Base-by-base conservation (phyloP, 64 coral and sea anemone species). In the Stylophora pistillata region DNA sequence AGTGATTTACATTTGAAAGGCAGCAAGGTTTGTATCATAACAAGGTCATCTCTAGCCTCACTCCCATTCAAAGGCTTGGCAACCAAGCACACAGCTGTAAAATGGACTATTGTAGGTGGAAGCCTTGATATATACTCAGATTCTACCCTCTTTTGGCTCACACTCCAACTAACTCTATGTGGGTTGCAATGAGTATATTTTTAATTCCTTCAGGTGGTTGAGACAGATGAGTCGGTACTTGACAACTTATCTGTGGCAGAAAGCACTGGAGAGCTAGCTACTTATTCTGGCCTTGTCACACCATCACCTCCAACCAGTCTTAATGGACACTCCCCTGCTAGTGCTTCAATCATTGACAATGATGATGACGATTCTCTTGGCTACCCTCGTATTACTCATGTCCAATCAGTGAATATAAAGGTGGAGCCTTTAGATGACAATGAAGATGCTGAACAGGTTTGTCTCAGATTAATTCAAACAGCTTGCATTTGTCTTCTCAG, bases 381-480 rank as follows among this genome's bases (percentile, higher is more conserved):
- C 17, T 97, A 93, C 73, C 95, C 95, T 60, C 88, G 86, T 29
- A 97, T 97, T 32, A 85, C 95, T 52, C 95, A 97, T 88, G 95
- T 97, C 30, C 91, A 92, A 65, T 93, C 95, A 60, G 95, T 97
- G 30, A 89, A 81, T 68, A 88, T 93, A 20, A 97, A 97, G 66
- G 76, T 97, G 0, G 95, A 97, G n/a, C 95, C 95, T 1, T 61
- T 92, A 11, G 95, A 97, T 64, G 95, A 97, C 18, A 88, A 93
- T 70, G 89, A 97, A 20, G 71, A 86, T 62, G 79, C 89, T 61
- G 95, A 97, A 20, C 79, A 93, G 87, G 87, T 97, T 70, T 77
- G 71, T 0, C 9, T 68, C 64, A 66, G 63, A 25, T 66, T 66
- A 47, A 7, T 47, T 47, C 37, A 4, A 47, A 4, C 37, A 47